Percentiles rank a stretch among this genome's conserved stretches.
phyloP scores from a whole-genome alignment of 2,797 vertebrate genomes.

The Squalus acanthias region DNA sequence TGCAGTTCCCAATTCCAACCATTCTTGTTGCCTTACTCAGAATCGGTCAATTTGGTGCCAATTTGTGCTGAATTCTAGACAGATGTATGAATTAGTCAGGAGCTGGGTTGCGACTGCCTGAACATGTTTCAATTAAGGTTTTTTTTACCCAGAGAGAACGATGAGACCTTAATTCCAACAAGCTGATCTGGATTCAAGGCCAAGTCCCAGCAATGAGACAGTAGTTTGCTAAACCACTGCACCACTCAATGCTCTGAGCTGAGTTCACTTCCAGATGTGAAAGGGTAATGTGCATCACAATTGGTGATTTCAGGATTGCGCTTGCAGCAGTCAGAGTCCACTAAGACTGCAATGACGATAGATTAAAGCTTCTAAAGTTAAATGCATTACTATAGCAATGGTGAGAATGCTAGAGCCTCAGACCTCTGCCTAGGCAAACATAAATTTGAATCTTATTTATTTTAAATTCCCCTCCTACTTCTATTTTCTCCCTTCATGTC shows the following conservation, averaged over 20 bases:
- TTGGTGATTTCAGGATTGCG: neutral
- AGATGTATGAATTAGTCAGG: too few species aligned
- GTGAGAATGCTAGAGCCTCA: neutral
- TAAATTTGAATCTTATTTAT: neutral
- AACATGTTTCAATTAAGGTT: neutral
- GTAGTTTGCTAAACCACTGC: neutral
- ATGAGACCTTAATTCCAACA: neutral
- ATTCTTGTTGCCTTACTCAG: neutral
- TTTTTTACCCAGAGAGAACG: neutral
- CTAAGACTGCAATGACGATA: neutral
- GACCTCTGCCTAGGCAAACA: neutral
- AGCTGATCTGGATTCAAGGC: neutral
- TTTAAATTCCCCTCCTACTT: neutral
- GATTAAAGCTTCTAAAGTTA: neutral
- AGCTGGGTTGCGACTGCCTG: neutral
- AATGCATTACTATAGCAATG: neutral
- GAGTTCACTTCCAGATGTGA: neutral
- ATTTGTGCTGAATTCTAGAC: neutral
- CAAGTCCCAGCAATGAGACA: neutral
- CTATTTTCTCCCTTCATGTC: neutral
- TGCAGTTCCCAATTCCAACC: neutral
- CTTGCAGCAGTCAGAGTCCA: neutral
- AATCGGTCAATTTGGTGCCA: neutral
- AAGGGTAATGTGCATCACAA: neutral
- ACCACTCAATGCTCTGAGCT: neutral